Percentiles rank a stretch among this genome's conserved stretches.
Conservation (phyloP, 2,797 vertebrate species). For the Typhlichthys subterraneus region DNA sequence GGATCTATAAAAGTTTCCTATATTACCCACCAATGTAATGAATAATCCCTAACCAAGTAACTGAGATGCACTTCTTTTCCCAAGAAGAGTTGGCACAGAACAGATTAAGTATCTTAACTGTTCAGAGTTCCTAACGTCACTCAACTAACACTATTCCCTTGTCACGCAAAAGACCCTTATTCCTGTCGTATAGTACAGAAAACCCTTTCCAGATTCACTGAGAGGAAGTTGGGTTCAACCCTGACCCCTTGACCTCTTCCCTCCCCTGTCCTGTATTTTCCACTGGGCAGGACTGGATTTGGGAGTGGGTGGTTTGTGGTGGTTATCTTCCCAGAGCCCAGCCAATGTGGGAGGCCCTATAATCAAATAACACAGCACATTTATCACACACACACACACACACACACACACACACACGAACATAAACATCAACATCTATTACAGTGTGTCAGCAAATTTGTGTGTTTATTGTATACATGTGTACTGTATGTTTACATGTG, state of each 20-base stretch:
- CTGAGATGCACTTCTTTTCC: too few species aligned
- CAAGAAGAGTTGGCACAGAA: too few species aligned
- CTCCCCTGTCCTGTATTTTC: slow-evolving; percentile 58
- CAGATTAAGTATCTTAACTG: background rate
- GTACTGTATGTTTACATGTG: slow-evolving; percentile 2
- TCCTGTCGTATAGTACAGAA: slow-evolving; percentile 31
- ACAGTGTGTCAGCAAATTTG: slow-evolving; percentile 33
- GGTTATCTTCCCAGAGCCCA: slow-evolving; percentile 69
- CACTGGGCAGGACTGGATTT: slow-evolving; percentile 34
- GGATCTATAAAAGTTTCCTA: slow-evolving; percentile 1
- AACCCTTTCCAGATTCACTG: slow-evolving; percentile 29
- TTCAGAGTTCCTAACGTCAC: slow-evolving; percentile 29
- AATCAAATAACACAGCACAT: slow-evolving; percentile 61
- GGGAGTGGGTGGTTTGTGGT: slow-evolving; percentile 22
- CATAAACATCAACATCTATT: slow-evolving; percentile 52
- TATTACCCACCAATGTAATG: slow-evolving; percentile 9
- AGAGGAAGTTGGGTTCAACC: slow-evolving; percentile 57
- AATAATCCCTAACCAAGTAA: slow-evolving; percentile 16
- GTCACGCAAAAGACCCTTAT: background rate
- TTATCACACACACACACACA: slow-evolving; percentile 47
- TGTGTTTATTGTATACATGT: slow-evolving; percentile 22
- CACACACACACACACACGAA: background rate
- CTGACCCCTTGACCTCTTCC: slow-evolving; percentile 52
- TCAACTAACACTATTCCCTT: slow-evolving; percentile 4
- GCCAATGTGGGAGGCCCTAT: slow-evolving; percentile 26